Percentiles rank a stretch among this genome's conserved stretches.
Evolutionary conservation across 2,797 vertebrate genomes (phyloP).

Genomic region (Trachops cirrhosus): DNA sequence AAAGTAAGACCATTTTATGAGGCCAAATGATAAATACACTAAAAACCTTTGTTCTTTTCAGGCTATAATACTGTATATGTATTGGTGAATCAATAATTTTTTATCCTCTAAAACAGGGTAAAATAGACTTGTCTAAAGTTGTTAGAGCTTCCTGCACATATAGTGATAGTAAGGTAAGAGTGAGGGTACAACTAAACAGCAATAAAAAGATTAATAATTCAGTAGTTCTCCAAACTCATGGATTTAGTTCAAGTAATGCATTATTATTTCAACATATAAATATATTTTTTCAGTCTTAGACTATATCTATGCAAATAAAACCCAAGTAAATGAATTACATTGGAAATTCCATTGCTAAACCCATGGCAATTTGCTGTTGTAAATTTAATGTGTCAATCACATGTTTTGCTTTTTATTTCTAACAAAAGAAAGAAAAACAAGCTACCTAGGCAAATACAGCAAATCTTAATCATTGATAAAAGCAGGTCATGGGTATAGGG

Average conservation of each 20-base stretch:
- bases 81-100: not conserved
- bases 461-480: not conserved
- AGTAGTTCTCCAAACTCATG: not conserved
- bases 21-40: not conserved
- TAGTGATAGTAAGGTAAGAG: not conserved
- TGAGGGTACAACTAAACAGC: not conserved
- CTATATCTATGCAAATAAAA: not conserved
- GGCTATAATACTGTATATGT: not conserved
- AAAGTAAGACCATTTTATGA: not conserved
- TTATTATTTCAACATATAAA: not conserved
- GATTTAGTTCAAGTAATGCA: not conserved
- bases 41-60: not conserved
- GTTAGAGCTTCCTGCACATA: not conserved
- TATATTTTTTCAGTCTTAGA: not conserved
- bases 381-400: not conserved
- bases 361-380: not conserved
- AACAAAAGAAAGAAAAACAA: not conserved
- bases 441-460: not conserved
- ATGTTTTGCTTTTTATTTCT: not conserved
- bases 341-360: not conserved
- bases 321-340: not conserved
- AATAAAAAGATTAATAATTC: conserved; percentile 19
- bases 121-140: not conserved
- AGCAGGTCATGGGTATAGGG: not conserved
- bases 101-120: not conserved